Evolutionary conservation across 2,888 invertebrate species (phyloP), one percentile per base, ranked within the genome.

Genomic region (Drosophila mulleri): DNA sequence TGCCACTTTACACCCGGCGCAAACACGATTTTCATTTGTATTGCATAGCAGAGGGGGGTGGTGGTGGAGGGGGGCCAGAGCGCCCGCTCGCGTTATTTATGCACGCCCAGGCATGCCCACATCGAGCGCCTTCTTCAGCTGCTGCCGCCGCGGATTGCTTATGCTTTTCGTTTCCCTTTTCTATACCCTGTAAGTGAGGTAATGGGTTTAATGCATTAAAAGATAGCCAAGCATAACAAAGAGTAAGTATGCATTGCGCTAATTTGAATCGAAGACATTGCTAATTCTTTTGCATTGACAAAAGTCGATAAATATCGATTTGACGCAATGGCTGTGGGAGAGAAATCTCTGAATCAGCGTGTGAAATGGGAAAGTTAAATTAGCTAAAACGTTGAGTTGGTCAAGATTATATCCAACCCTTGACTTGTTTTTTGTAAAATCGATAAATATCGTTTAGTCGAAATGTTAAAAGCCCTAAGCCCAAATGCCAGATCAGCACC

Each of bases 11-110:
- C 84, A 85, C 90, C 90, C 84, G 87, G 56, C 62, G 87, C 75
- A 88, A 85, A 85, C 90, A 85, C 84, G 90, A 90, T 83, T 87
- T 85, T 85, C 90, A 90, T 85, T 85, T 85, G 90, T 85, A 89
- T 89, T 59, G 81, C 83, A 88, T 67, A 57, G 58, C 53, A 18
- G 23, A 48, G 50, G 32, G 7, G 2, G 50, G 32, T 3, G 2
- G 12, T 9, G 3, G 14, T 14, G 14, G 4, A 18, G 8, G 29
- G 9, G 52, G 47, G 16, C 5, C 7, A 23, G 5, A 8, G 26
- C 39, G 45, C 42, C 58, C 64, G 47, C 59, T 67, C 35, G 72
- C 78, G 75, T 90, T 85, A 85, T 85, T 85, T 85, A 85, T 90
- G 88, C 87, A 80, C 84, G 73, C 87, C 85, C 82, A 67, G 66